Percentiles rank a stretch among this genome's conserved stretches.
These are phyloP conservation scores for Parnassius smintheus DNA, from an alignment of 2,888 invertebrate genomes.

Conservation along the genomic window DNA sequence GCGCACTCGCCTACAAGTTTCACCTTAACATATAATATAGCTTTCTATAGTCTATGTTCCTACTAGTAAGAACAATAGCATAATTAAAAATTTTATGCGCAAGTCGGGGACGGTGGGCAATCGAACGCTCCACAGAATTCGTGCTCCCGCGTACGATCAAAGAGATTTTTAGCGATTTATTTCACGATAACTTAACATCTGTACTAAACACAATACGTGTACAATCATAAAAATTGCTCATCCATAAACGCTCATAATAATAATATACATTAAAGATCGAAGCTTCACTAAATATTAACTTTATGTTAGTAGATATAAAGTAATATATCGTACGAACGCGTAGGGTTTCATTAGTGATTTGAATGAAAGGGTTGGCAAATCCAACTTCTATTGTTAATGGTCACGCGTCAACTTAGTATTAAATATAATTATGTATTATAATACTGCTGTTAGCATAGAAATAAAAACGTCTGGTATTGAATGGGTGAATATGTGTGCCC, in stretches of 20 bases:
- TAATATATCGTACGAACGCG: conserved; percentile 32
- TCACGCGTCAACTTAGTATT: conserved; percentile 74
- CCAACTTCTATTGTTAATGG: conserved; percentile 74
- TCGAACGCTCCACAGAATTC: conserved; percentile 25
- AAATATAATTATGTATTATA: conserved; percentile 68
- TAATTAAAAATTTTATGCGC: conserved; percentile 29
- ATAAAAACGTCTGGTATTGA: conserved; percentile 43
- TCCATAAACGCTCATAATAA: conserved; percentile 70
- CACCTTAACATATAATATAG: conserved; percentile 5
- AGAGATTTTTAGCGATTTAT: conserved; percentile 44
- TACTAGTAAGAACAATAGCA: conserved; percentile 29
- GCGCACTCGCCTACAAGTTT: background rate
- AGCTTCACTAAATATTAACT: conserved; percentile 34
- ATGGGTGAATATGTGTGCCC: conserved; percentile 1
- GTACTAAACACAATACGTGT: conserved; percentile 51
- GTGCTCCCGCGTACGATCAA: conserved; percentile 39
- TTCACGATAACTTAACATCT: conserved; percentile 39
- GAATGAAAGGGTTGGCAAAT: conserved; percentile 80
- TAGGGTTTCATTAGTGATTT: conserved; percentile 66
- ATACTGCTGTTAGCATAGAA: conserved; percentile 69
- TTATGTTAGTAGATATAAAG: conserved; percentile 37
- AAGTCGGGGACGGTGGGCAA: conserved; percentile 10
- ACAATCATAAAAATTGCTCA: conserved; percentile 76
- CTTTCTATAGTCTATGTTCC: conserved; percentile 9
- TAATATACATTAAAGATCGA: conserved; percentile 55